Percentiles rank a stretch among this genome's conserved stretches.
Evolutionary conservation across 1,140 invertebrate species (phyloP).

Genomic region (Bombus superbus): DNA sequence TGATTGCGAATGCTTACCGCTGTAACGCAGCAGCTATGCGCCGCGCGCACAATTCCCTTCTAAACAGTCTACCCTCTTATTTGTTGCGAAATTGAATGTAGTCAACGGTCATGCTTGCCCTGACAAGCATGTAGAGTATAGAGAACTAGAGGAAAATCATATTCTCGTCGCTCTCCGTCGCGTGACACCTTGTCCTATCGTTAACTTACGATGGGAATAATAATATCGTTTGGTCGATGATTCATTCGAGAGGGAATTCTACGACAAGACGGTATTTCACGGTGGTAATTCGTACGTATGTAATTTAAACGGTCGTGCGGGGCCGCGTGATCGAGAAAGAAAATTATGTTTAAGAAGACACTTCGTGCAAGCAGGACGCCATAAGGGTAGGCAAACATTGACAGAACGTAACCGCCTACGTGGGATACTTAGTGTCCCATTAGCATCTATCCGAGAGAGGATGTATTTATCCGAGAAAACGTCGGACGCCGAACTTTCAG

Average conservation of each 20-base stretch:
- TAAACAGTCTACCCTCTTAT: not conserved
- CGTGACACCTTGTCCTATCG: not conserved
- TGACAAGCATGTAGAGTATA: too few relatives aligned
- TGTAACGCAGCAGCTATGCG: conserved; percentile 17
- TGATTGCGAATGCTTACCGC: conserved; percentile 51
- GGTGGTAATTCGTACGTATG: not conserved
- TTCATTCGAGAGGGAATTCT: not conserved
- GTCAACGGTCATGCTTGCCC: not conserved
- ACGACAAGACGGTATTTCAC: not conserved
- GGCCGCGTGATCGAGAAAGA: not conserved
- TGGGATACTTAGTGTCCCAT: conserved; percentile 62
- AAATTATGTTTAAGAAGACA: conserved; percentile 51
- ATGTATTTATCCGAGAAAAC: conserved; percentile 52
- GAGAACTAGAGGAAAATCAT: not conserved
- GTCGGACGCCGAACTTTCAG: conserved; percentile 35
- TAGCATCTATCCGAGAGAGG: conserved; percentile 56
- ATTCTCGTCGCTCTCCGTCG: not conserved
- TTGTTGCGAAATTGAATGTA: conserved; percentile 6
- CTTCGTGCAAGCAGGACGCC: conserved; percentile 42
- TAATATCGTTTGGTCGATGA: not conserved
- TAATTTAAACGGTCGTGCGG: conserved; percentile 6
- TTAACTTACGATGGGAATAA: not conserved
- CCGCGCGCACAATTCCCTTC: too few relatives aligned
- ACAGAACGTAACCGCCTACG: conserved; percentile 65
- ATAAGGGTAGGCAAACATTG: conserved; percentile 68